A percentile compares a stretch with the other conserved stretches of the same genome.
phyloP scores from a whole-genome alignment of 2,113 vertebrate species.

The Bubo blakistoni region DNA sequence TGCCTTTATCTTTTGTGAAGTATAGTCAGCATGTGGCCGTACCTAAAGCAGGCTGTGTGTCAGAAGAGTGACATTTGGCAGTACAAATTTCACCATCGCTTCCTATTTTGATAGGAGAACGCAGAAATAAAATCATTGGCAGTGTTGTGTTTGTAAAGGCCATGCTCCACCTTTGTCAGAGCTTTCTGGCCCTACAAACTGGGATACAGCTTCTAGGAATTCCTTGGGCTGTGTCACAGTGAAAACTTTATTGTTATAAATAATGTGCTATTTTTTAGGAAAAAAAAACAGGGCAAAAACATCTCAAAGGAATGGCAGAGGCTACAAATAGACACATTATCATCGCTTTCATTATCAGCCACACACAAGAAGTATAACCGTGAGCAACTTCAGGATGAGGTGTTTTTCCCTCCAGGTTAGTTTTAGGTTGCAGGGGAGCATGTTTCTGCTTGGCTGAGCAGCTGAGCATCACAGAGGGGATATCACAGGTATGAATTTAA shows the following conservation, averaged over 20 bases:
- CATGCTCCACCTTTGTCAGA: accelerated
- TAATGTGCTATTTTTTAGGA: background rate
- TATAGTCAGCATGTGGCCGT: accelerated
- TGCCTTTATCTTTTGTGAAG: background rate
- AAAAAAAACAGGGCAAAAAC: background rate
- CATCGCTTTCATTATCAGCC: background rate
- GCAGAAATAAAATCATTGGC: background rate
- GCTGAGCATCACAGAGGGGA: accelerated
- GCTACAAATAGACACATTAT: background rate
- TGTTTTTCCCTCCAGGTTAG: background rate
- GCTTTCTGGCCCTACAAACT: background rate
- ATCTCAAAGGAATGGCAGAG: background rate
- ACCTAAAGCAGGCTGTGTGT: background rate
- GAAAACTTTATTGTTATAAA: background rate
- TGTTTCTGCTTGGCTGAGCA: background rate
- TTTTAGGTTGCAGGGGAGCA: background rate
- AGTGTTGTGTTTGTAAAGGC: background rate
- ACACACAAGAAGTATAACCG: background rate
- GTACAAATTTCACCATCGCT: background rate
- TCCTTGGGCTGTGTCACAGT: background rate
- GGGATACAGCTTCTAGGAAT: background rate
- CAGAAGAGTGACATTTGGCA: accelerated
- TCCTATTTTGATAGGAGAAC: background rate
- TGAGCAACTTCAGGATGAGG: background rate
- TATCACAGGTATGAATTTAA: background rate